Evolutionary conservation across 2,888 invertebrate genomes (phyloP), one percentile per base, ranked within the genome.

Genomic region (Cinara cedri): DNA sequence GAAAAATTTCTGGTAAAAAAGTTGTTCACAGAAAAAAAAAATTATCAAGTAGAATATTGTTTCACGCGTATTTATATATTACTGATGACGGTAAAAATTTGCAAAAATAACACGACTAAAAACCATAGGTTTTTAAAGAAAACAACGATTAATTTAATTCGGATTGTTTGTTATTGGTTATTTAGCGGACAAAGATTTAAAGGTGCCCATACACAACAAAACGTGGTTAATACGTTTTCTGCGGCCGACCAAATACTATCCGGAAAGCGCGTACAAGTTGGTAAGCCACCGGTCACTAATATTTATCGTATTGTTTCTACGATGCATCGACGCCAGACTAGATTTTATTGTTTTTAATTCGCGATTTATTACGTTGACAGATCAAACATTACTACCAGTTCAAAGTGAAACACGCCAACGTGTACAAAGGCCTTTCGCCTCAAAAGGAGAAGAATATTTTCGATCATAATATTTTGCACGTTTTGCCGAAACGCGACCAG

Each of bases 181-280:
- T 84, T 70, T 81, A 84, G 84, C 83, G 42, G 84, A 84, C 57
- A 82, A 82, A 65, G 83, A 82, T 34, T 72, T 84, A 16, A 80
- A 87, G 49, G 86, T 92, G 72, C 93, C 93, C 0, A 83, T 89
- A n/a, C 90, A 92, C 72, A 89, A 90, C 82, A 93, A 93, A 83
- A 89, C 90, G 3, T 95, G 90, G 84, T 88, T 94, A 65, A 86
- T 90, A 81, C 91, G 92, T 86, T 96, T 95, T 85, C 87, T 96
- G 65, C 88, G 96, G 81, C 95, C 95, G 0, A 91, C 93, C 84
- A 94, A 95, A 86, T 96, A 92, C 86, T 93, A 96, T 85, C 90
- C 94, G 0, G 91, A 93, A 72, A 91, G 93, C 83, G 92, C 95
- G 3, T 91, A 92, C 82, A 90, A 90, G 85, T 87, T 92, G 86